Evolutionary conservation across 2,888 invertebrate species (phyloP).

Genomic region (Caenorhabditis uteleia): DNA sequence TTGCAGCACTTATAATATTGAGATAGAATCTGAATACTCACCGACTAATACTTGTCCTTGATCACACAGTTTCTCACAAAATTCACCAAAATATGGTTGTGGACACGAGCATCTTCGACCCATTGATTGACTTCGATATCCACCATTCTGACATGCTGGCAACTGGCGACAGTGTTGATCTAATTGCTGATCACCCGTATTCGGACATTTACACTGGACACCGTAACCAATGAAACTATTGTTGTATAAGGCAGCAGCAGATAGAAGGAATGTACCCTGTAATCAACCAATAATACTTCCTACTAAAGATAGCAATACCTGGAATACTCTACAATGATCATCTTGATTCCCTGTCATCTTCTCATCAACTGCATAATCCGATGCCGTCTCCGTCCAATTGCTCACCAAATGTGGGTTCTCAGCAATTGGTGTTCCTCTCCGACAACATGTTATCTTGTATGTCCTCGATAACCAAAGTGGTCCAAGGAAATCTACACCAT

Average conservation of each 20-base stretch:
- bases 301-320: constrained; percentile 29
- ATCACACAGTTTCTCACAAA: constrained; percentile 66
- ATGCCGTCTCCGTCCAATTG: constrained; percentile 58
- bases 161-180: constrained; percentile 63
- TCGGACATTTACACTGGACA: constrained; percentile 61
- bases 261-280: constrained; percentile 54
- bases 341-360: constrained; percentile 38
- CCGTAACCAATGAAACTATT: constrained; percentile 50
- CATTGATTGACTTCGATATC: constrained; percentile 51
- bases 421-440: constrained; percentile 51
- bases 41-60: constrained; percentile 63
- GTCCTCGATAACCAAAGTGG: constrained; percentile 54
- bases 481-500: constrained; percentile 55
- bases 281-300: constrained; percentile 5
- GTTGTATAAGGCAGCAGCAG: constrained; percentile 55
- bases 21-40: constrained; percentile 1
- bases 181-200: constrained; percentile 11
- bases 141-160: constrained; percentile 63
- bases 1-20: neutral
- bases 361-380: constrained; percentile 61
- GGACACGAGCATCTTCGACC: constrained; percentile 56
- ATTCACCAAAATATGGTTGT: constrained; percentile 66
- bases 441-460: constrained; percentile 58
- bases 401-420: constrained; percentile 51
- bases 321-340: constrained; percentile 51